Evolutionary conservation across 1,140 invertebrate species (phyloP).

Genomic region (Drosophila gunungcola): DNA sequence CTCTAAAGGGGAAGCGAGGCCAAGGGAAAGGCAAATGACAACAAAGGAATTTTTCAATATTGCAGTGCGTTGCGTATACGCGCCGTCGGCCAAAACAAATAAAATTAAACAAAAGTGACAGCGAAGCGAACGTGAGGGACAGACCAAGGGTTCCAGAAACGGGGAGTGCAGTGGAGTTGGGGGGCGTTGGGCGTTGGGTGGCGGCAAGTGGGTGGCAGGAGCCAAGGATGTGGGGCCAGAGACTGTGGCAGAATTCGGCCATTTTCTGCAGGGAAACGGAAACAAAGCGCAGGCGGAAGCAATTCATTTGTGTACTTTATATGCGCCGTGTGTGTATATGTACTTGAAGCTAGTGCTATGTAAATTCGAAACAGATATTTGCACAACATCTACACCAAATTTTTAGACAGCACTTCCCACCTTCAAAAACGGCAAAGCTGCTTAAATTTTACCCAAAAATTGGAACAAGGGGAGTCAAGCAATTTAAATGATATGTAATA

Average conservation of each 20-base stretch:
- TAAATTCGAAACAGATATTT: conserved; percentile 48
- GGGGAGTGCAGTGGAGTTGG: background rate
- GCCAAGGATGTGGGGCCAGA: conserved; percentile 24
- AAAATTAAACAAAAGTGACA: conserved; percentile 77
- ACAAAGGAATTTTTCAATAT: conserved; percentile 82
- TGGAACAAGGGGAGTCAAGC: background rate
- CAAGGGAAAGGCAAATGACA: conserved; percentile 57
- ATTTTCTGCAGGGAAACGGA: conserved; percentile 61
- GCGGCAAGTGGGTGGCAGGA: background rate
- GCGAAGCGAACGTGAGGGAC: conserved; percentile 40
- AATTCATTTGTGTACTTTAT: conserved; percentile 63
- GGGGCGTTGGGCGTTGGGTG: background rate
- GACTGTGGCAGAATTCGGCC: conserved; percentile 46
- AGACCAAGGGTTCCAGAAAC: background rate
- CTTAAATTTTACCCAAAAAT: background rate
- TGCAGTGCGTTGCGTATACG: conserved; percentile 75
- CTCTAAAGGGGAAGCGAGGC: background rate
- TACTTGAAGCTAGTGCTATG: conserved; percentile 45
- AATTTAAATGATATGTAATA: too few relatives aligned
- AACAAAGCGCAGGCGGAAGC: conserved; percentile 72
- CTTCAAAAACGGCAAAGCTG: background rate
- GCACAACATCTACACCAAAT: conserved; percentile 29
- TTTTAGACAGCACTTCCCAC: background rate
- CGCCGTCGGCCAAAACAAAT: conserved; percentile 73
- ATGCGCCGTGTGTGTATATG: conserved; percentile 34